A percentile compares a stretch with the other conserved stretches of the same genome.
Conservation (phyloP, 2,113 vertebrate genomes). For the Heterochromis multidens region DNA sequence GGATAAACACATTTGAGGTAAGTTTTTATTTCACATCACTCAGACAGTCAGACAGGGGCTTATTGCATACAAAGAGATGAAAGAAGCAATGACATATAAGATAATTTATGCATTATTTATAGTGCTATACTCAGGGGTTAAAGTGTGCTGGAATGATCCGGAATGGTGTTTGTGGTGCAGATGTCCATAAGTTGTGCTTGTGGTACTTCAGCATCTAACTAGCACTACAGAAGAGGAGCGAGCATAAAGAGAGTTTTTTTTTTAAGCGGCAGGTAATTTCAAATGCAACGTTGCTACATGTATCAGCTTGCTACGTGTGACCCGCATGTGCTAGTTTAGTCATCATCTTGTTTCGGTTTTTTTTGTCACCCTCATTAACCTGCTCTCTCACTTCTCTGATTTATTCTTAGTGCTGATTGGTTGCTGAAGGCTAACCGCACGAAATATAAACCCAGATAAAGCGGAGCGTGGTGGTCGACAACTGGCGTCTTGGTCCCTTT, state of each 20-base stretch:
- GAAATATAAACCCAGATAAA: not conserved
- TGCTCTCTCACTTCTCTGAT: not conserved
- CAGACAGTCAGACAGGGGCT: too few species aligned
- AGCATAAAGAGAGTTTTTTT: not conserved
- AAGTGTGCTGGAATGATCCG: too few species aligned
- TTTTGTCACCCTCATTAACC: not conserved
- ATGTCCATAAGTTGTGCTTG: not conserved
- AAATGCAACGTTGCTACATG: not conserved
- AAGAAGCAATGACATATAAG: too few species aligned
- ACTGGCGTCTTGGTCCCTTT: too few species aligned
- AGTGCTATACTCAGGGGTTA: too few species aligned
- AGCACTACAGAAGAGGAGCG: not conserved
- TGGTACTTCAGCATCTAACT: not conserved
- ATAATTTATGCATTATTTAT: too few species aligned
- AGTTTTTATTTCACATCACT: too few species aligned
- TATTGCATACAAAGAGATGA: too few species aligned
- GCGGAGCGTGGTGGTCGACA: not conserved
- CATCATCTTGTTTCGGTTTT: rapidly evolving
- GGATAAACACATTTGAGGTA: too few species aligned
- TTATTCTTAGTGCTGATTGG: not conserved
- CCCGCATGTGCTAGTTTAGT: not conserved
- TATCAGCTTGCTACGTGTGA: not conserved
- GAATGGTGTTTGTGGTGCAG: not conserved
- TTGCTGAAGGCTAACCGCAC: not conserved
- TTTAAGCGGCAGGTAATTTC: not conserved